Percentiles rank a stretch among this genome's conserved stretches.
Conservation (phyloP, 1,140 invertebrate species). For the Nasonia longicornis region DNA sequence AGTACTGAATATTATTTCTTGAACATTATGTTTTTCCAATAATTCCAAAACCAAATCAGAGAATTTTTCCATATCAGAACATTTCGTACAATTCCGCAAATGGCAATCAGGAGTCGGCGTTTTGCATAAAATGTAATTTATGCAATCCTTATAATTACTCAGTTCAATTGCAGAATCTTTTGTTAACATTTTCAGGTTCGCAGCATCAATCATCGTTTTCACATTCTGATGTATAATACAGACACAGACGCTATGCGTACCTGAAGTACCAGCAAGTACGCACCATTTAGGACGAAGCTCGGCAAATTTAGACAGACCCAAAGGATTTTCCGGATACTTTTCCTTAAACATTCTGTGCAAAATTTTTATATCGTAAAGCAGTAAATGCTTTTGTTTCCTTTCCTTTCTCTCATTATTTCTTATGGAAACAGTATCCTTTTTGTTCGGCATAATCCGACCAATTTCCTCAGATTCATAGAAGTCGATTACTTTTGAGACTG, state of each 20-base stretch:
- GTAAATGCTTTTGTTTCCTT: too few species aligned
- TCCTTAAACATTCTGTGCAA: too few species aligned
- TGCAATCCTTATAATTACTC: constrained; percentile 26
- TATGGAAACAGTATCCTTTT: too few species aligned
- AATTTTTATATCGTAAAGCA: too few species aligned
- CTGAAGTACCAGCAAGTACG: constrained; percentile 17
- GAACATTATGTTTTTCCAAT: constrained; percentile 3
- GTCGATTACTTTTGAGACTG: too few species aligned
- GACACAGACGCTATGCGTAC: constrained; percentile 45
- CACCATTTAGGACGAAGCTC: too few species aligned
- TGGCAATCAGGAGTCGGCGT: background rate
- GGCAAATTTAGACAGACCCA: too few species aligned
- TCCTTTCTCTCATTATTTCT: too few species aligned
- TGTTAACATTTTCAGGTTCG: constrained; percentile 28
- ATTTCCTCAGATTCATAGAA: too few species aligned
- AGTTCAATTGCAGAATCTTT: constrained; percentile 22
- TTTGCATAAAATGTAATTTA: constrained; percentile 26
- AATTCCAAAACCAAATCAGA: background rate
- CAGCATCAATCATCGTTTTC: constrained; percentile 44
- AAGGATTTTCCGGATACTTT: too few species aligned
- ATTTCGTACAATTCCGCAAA: background rate
- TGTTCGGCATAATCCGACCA: too few species aligned
- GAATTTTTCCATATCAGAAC: background rate
- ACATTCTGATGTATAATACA: constrained; percentile 48
- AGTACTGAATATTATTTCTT: background rate